Evolutionary conservation across 2,113 vertebrate species (phyloP).

Genomic region (Apteryx mantelli): DNA sequence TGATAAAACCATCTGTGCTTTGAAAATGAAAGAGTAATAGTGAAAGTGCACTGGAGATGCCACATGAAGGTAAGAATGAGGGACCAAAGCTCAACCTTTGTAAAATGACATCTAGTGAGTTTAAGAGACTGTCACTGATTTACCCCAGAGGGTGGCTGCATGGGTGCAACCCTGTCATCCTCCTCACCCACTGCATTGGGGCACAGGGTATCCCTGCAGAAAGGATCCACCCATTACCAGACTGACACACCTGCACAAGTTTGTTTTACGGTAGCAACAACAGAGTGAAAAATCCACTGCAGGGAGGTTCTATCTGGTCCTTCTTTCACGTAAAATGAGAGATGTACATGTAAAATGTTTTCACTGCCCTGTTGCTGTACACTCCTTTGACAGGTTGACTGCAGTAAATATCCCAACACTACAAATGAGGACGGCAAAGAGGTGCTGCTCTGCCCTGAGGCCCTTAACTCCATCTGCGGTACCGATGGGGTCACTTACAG

Average conservation of each 20-base stretch:
- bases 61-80: background rate
- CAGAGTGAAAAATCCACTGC: background rate
- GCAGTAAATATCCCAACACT: conserved; percentile 15
- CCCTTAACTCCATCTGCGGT: background rate
- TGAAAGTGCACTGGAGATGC: background rate
- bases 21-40: background rate
- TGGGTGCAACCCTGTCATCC: background rate
- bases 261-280: background rate
- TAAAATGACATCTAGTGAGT: background rate
- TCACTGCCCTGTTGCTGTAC: background rate
- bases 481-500: conserved; percentile 6
- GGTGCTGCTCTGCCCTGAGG: background rate
- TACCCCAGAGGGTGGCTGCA: too few species aligned
- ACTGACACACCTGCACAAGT: background rate
- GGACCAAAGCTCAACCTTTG: background rate
- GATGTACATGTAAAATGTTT: fast-evolving
- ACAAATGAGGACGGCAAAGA: conserved; percentile 6
- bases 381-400: conserved; percentile 32
- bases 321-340: background rate
- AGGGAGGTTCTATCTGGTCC: too few species aligned
- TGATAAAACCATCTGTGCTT: background rate
- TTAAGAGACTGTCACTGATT: background rate
- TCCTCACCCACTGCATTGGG: background rate
- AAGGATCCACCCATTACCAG: background rate
- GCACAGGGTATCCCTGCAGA: background rate